phyloP scores from a whole-genome alignment of 2,888 invertebrate genomes.

The Sinohyriopsis cumingii region DNA sequence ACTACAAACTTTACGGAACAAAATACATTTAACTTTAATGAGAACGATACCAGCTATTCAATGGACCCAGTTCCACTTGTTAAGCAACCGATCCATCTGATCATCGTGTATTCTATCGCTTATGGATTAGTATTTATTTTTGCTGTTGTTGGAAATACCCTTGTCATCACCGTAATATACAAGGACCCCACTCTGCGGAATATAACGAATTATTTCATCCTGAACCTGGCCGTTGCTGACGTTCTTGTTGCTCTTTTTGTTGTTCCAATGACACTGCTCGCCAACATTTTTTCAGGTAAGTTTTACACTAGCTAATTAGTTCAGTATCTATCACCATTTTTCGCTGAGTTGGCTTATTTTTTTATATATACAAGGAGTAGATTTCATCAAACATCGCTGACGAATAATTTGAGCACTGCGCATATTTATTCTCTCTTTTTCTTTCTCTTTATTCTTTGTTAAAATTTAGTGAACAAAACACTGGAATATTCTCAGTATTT shows the following conservation, averaged over 20 bases:
- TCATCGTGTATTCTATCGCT: conserved; percentile 56
- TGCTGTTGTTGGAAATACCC: conserved; percentile 67
- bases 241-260: conserved; percentile 50
- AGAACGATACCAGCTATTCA: too few relatives aligned
- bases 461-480: too few relatives aligned
- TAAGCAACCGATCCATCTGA: conserved; percentile 50
- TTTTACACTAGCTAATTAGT: not conserved
- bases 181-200: conserved; percentile 67
- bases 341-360: too few relatives aligned
- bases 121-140: conserved; percentile 66
- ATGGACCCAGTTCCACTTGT: conserved; percentile 23
- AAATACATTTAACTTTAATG: too few relatives aligned
- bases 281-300: conserved; percentile 51
- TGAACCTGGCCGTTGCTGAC: conserved; percentile 59
- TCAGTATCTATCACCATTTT: too few relatives aligned
- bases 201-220: conserved; percentile 66
- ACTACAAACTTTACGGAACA: too few relatives aligned
- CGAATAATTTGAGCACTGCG: too few relatives aligned
- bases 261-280: conserved; percentile 52
- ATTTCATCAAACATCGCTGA: too few relatives aligned
- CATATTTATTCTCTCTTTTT: too few relatives aligned
- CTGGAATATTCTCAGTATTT: too few relatives aligned
- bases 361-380: too few relatives aligned
- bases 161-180: conserved; percentile 69
- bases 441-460: too few relatives aligned